These are phyloP conservation scores for Malurus melanocephalus DNA, from an alignment of 2,113 vertebrate species.

Conservation along the genomic window DNA sequence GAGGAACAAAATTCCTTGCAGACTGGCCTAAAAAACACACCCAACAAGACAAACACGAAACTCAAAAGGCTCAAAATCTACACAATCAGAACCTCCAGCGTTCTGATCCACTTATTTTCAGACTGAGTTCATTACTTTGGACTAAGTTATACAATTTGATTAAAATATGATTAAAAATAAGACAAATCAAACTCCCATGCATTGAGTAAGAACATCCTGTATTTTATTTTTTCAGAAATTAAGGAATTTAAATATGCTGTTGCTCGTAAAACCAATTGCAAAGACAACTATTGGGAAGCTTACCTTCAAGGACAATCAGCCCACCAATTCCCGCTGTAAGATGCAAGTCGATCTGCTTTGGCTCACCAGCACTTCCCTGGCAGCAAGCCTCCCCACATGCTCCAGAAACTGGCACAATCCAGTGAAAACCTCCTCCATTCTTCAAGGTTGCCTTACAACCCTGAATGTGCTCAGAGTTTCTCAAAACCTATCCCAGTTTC, in stretches of 20 bases:
- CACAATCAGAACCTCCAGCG: background rate
- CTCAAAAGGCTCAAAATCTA: background rate
- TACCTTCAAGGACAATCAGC: background rate
- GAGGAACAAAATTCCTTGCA: background rate
- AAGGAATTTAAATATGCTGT: background rate
- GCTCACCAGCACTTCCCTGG: background rate
- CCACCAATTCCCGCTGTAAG: background rate
- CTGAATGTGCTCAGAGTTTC: rapidly evolving
- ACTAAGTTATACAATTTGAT: background rate
- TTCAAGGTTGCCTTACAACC: background rate
- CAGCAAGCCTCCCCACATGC: background rate
- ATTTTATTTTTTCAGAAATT: background rate
- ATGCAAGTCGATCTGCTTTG: background rate
- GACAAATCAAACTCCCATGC: background rate
- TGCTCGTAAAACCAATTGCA: background rate
- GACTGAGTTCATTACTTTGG: background rate
- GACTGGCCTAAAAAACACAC: background rate
- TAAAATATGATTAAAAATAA: background rate
- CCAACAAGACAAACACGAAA: background rate
- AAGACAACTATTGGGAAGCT: background rate
- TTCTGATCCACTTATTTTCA: background rate
- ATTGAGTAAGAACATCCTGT: background rate
- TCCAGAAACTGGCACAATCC: background rate
- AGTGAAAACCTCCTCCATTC: background rate
- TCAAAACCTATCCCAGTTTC: background rate